A percentile compares a stretch with the other conserved stretches of the same genome.
Evolutionary conservation across 1,140 invertebrate species (phyloP).

Genomic region (Adoxophyes honmai): DNA sequence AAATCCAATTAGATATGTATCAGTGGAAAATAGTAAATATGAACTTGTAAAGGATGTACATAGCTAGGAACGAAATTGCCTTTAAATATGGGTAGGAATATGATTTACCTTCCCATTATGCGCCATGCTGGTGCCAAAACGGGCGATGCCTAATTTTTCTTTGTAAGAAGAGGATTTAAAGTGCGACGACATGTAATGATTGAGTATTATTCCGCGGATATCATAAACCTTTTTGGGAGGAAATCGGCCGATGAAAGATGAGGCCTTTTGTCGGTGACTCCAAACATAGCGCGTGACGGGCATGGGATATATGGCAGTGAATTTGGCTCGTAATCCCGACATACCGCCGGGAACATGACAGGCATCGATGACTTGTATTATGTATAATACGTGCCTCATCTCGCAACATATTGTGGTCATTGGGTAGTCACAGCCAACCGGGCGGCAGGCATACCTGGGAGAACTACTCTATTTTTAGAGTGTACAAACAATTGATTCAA

Average conservation of each 20-base stretch:
- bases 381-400: neutral
- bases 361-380: conserved; percentile 26
- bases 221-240: conserved; percentile 39
- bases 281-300: conserved; percentile 46
- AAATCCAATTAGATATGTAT: too few relatives aligned
- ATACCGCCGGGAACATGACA: conserved; percentile 44
- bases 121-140: neutral
- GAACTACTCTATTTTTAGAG: too few relatives aligned
- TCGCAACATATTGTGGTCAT: conserved; percentile 1
- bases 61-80: neutral
- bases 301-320: conserved; percentile 43
- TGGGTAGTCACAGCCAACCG: neutral
- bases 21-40: too few relatives aligned
- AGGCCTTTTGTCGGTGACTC: conserved; percentile 40
- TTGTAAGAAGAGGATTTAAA: conserved; percentile 9
- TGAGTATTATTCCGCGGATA: conserved; percentile 36
- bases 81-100: neutral
- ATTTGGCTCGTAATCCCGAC: conserved; percentile 43
- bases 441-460: neutral
- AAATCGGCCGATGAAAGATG: conserved; percentile 47
- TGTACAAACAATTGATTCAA: too few relatives aligned
- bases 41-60: too few relatives aligned
- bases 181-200: conserved; percentile 29
- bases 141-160: conserved; percentile 5
- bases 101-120: neutral